Evolutionary conservation across 2,888 invertebrate species (phyloP), one percentile per base, ranked within the genome.

Genomic region (Eumacrocentrus americanus): DNA sequence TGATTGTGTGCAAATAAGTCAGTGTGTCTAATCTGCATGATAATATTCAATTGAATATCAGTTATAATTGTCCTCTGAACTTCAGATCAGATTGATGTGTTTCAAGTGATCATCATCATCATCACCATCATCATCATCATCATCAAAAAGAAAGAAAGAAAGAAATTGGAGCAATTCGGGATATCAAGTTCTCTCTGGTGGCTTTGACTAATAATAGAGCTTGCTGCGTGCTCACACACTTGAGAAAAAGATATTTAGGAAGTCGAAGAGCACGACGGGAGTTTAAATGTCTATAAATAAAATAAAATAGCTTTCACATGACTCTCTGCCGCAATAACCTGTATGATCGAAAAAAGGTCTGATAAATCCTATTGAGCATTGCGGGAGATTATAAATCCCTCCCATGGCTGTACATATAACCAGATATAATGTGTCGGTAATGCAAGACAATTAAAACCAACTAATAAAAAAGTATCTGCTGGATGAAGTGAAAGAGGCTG

Each of bases 371-470:
- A 4, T 29, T 29, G 29, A 29, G n/a, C 29, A 9, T 29, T 29
- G 29, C 29, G 9, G 9, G n/a, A n/a, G n/a, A n/a, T n/a, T n/a
- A n/a, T n/a, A n/a, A n/a, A n/a, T n/a, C n/a, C n/a, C n/a, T n/a
- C n/a, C n/a, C 29, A 29, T 29, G 29, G 29, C 4, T 29, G 29
- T 29, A n/a, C n/a, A n/a, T 29, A 29, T 29, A 29, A 29, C 9
- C 5, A 29, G 29, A 29, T 29, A 29, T 29, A 29, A 9, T 29
- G 29, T 29, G 29, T 29, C 50, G 38, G 61, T 67, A 67, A 67
- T 59, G 64, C 66, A 64, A 67, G 64, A 66, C 64, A 66, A 66
- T 67, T 66, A 67, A 67, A 35, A 60, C 59, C 60, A 61, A 61
- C 51, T 48, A 59, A 55, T 46, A 52, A 48, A 51, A 57, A 51